Base-by-base conservation (phyloP, 2,797 vertebrate species). In the Melanotaenia boesemani region DNA sequence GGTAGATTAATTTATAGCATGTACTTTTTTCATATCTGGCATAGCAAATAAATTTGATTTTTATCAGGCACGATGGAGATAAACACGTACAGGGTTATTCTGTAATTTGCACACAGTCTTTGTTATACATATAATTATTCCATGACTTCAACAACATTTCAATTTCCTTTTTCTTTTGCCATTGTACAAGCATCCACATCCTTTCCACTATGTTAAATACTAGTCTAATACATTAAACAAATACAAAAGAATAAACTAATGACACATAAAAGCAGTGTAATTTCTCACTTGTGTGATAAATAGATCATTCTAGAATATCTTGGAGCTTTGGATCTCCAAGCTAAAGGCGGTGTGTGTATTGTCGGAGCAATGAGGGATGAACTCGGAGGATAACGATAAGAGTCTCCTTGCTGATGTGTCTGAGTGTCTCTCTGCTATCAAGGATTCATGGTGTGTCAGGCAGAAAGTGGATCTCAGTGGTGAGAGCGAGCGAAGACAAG, bases 401-500 rank as follows among this genome's bases (percentile, higher is more conserved):
- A 79, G 66, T 71, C 80, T 83, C 83, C 87, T 73, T 61, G 67
- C 74, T 74, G 78, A 87, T 88, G 86, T 86, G 80, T 77, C 73
- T 79, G 82, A 75, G 74, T 83, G 71, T 81, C 81, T 74, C 48
- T 77, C 88, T 74, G 68, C 86, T 77, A 90, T 93, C 88, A 91
- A 78, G 86, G 84, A 91, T 91, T 92, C 81, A 85, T 72, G 77
- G 84, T 59, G 77, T 85, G 85, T 92, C 86, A 82, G 87, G 83
- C 81, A 54, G 65, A 71, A 85, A 77, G 88, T 82, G 80, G 77
- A 88, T 84, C 75, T 85, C 76, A 11, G 77, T 52, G 70, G 76
- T 72, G 81, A 76, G 83, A 89, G 88, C 70, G 10, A 13, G 46
- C 71, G 72, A 79, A 79, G 83, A 88, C 81, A 85, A 89, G 83